These are phyloP conservation scores for Tinea trinotella DNA, from an alignment of 2,888 invertebrate species.

Conservation along the genomic window DNA sequence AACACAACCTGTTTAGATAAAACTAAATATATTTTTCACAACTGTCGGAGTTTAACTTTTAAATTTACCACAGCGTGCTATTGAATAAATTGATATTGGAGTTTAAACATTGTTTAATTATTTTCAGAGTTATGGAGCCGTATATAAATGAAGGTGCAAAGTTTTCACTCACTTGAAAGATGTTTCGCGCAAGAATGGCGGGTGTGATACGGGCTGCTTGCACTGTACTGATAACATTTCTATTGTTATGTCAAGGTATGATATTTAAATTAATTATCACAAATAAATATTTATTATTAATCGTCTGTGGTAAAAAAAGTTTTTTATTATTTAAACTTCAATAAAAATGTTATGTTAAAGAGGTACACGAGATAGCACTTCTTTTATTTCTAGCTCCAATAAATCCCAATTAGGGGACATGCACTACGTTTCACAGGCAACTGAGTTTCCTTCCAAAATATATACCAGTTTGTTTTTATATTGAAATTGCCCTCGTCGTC, in stretches of 20 bases:
- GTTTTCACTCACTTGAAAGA: not conserved
- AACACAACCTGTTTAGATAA: not conserved
- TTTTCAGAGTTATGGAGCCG: not conserved
- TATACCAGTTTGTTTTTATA: slow-evolving; percentile 15
- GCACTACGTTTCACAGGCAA: slow-evolving; percentile 24
- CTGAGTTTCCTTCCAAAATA: slow-evolving; percentile 47
- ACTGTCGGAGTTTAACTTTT: not conserved
- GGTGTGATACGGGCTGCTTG: slow-evolving; percentile 30
- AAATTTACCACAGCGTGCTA: not conserved
- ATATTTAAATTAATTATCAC: not conserved
- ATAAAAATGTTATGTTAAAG: slow-evolving; percentile 11
- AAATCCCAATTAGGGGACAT: slow-evolving; percentile 31
- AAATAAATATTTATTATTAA: too few relatives aligned
- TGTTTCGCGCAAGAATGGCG: slow-evolving; percentile 34
- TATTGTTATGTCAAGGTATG: slow-evolving; percentile 47
- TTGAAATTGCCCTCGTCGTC: slow-evolving; percentile 29
- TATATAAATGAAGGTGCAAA: not conserved
- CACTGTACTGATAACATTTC: slow-evolving; percentile 36
- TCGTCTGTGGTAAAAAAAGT: too few relatives aligned
- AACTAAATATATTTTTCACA: slow-evolving; percentile 4
- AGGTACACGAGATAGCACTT: slow-evolving; percentile 29
- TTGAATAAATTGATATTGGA: too few relatives aligned
- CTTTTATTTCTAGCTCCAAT: slow-evolving; percentile 24
- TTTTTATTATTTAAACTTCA: slow-evolving; percentile 1
- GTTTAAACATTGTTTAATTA: not conserved